Evolutionary conservation across 2,113 vertebrate species (phyloP).

Genomic region (Cyprinodon tularosa): DNA sequence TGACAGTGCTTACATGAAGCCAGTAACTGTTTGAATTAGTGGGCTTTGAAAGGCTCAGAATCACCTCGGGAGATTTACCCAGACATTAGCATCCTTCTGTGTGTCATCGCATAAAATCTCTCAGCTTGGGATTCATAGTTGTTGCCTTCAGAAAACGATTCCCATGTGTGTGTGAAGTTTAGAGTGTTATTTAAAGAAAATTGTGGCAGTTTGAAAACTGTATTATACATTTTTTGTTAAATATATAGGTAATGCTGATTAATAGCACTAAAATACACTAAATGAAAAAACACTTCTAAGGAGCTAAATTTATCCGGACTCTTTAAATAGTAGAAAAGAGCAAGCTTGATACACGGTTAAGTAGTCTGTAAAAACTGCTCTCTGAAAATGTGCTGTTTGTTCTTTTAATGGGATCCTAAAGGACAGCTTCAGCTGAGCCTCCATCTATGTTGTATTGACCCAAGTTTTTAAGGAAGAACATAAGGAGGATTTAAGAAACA

Average conservation of each 20-base stretch:
- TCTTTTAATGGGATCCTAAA: not conserved
- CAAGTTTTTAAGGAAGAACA: not conserved
- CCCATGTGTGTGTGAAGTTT: not conserved
- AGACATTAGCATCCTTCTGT: not conserved
- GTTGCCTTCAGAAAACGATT: not conserved
- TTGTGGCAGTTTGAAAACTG: not conserved
- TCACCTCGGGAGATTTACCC: not conserved
- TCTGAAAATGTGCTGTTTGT: not conserved
- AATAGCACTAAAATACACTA: not conserved
- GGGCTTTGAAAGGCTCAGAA: conserved; percentile 14
- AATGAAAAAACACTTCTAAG: not conserved
- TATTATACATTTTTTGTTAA: not conserved
- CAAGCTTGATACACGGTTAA: not conserved
- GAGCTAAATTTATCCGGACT: not conserved
- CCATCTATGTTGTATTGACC: not conserved
- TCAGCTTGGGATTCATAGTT: conserved; percentile 3
- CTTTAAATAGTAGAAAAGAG: not conserved
- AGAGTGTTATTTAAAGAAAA: not conserved
- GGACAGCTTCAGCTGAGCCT: not conserved
- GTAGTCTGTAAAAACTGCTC: not conserved
- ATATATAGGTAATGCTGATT: not conserved
- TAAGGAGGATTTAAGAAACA: not conserved
- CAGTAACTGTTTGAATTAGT: not conserved
- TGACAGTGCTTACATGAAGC: conserved; percentile 7
- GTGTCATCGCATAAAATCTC: conserved; percentile 3